Conservation (phyloP, 1,140 invertebrate genomes). For the Caenorhabditis brenneri region DNA sequence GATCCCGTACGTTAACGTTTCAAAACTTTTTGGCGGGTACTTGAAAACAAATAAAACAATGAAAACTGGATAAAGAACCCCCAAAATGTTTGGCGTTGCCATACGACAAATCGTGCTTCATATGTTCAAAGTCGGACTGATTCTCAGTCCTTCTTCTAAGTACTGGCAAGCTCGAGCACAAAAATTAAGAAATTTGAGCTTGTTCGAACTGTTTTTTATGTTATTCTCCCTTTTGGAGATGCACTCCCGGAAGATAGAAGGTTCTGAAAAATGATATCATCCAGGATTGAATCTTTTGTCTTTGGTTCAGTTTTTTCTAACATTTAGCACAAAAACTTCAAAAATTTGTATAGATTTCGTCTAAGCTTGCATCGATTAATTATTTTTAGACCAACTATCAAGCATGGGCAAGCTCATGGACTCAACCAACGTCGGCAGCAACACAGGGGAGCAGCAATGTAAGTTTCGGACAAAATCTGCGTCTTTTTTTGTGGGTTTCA, state of each 20-base stretch:
- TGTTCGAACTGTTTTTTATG: background rate
- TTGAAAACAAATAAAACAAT: background rate
- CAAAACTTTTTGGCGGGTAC: background rate
- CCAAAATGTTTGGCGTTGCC: background rate
- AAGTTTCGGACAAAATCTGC: too few relatives aligned
- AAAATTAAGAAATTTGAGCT: background rate
- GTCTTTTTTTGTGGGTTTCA: too few relatives aligned
- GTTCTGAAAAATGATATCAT: background rate
- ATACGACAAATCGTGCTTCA: background rate
- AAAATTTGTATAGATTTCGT: too few relatives aligned
- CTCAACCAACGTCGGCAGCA: background rate
- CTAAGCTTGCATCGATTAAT: too few relatives aligned
- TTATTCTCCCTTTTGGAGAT: background rate
- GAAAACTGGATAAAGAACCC: background rate
- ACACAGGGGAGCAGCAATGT: background rate
- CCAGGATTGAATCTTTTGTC: background rate
- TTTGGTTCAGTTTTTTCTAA: background rate
- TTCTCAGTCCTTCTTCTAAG: too few relatives aligned
- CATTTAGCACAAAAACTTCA: background rate
- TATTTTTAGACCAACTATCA: background rate
- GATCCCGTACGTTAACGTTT: slow-evolving; percentile 26
- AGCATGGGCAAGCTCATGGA: background rate
- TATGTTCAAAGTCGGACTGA: too few relatives aligned
- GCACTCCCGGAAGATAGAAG: background rate
- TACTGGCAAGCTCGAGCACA: background rate